phyloP scores from a whole-genome alignment of 1,140 invertebrate genomes.

The Paracyclopina nana region DNA sequence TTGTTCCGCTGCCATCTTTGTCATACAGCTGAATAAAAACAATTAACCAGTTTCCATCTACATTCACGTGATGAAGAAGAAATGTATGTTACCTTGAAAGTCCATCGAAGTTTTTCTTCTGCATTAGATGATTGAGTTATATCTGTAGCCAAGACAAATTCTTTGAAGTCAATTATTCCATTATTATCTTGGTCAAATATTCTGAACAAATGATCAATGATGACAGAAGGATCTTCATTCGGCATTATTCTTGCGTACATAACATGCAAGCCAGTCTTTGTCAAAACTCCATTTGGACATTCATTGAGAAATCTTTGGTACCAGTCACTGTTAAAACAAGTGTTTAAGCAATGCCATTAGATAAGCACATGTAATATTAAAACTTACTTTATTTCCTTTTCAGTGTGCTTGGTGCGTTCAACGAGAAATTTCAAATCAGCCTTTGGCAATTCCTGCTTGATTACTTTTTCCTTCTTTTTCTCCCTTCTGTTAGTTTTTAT shows the following conservation, averaged over 20 bases:
- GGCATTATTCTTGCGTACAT: neutral
- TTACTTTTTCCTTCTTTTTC: no score
- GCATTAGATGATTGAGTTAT: neutral
- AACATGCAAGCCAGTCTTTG: no score
- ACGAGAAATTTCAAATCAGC: no score
- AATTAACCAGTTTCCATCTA: neutral
- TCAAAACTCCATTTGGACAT: no score
- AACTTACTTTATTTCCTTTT: no score
- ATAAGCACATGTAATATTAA: no score
- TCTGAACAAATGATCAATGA: constrained; percentile 10
- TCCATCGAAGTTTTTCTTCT: constrained; percentile 14
- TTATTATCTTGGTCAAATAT: constrained; percentile 15
- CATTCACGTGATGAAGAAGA: neutral
- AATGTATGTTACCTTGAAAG: constrained; percentile 4
- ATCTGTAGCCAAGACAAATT: constrained; percentile 9
- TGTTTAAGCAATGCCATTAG: no score
- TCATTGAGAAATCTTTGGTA: no score
- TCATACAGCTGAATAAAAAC: constrained; percentile 9
- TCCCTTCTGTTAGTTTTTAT: no score
- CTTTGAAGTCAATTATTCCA: constrained; percentile 13
- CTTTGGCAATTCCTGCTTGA: no score
- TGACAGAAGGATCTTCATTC: neutral
- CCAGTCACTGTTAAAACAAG: no score
- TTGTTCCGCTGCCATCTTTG: constrained; percentile 2
- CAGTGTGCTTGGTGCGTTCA: no score